Evolutionary conservation across 1,140 invertebrate genomes (phyloP).

Genomic region (Scaptomyza hsui): DNA sequence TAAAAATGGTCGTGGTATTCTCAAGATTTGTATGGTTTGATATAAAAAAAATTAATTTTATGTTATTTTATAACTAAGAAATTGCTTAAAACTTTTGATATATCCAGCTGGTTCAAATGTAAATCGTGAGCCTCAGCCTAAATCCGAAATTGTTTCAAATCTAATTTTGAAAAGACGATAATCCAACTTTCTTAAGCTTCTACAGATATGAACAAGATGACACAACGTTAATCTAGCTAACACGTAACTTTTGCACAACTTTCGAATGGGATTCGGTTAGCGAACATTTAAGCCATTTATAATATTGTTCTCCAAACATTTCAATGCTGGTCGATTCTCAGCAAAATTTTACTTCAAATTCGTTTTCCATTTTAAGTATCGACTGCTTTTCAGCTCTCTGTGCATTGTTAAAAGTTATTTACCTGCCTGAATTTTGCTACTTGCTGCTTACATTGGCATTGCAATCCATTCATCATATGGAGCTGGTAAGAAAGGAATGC

Average conservation of each 20-base stretch:
- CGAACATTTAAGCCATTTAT: slow-evolving; percentile 12
- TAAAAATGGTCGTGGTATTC: too few species aligned
- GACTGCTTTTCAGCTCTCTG: slow-evolving; percentile 40
- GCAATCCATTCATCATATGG: not conserved
- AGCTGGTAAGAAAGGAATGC: slow-evolving; percentile 19
- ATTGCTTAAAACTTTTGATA: too few species aligned
- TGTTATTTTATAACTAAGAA: too few species aligned
- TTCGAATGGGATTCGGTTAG: slow-evolving; percentile 6
- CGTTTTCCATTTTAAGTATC: slow-evolving; percentile 3
- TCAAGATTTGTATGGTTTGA: too few species aligned
- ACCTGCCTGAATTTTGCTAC: slow-evolving; percentile 12
- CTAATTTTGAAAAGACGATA: not conserved
- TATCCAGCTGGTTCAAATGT: not conserved
- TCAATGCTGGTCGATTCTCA: slow-evolving; percentile 14
- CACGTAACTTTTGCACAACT: not conserved
- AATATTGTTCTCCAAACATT: slow-evolving; percentile 31
- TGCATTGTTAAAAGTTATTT: slow-evolving; percentile 46
- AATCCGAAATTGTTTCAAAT: slow-evolving; percentile 1
- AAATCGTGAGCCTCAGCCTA: not conserved
- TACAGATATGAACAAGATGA: slow-evolving; percentile 5
- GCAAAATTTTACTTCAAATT: slow-evolving; percentile 34
- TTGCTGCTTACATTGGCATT: slow-evolving; percentile 20
- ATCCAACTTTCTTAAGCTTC: not conserved
- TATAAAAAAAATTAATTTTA: too few species aligned
- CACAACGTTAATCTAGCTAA: slow-evolving; percentile 1